Evolutionary conservation across 2,888 invertebrate species (phyloP).

Genomic region (Drosophila maculinotata): DNA sequence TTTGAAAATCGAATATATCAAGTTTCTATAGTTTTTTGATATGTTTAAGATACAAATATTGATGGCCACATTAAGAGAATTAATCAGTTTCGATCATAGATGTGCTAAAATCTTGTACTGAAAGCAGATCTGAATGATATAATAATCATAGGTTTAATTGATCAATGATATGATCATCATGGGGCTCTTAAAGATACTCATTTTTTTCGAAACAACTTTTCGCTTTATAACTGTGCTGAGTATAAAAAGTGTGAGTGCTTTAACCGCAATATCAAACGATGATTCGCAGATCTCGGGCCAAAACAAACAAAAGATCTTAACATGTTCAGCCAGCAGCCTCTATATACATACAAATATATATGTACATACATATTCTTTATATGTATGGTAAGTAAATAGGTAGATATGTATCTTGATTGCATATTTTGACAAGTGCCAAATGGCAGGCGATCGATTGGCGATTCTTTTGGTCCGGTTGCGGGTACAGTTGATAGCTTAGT

Average conservation of each 20-base stretch:
- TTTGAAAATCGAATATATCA: not conserved
- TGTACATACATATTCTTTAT: too few species aligned
- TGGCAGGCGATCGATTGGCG: constrained; percentile 37
- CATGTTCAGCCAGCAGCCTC: constrained; percentile 3
- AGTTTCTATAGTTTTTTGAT: too few species aligned
- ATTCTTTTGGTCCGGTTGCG: constrained; percentile 18
- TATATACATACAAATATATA: not conserved
- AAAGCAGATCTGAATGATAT: not conserved
- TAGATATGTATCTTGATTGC: constrained; percentile 1
- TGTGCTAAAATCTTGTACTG: not conserved
- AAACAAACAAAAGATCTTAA: constrained; percentile 25
- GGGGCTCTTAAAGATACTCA: not conserved
- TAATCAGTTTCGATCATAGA: too few species aligned
- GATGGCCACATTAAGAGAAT: too few species aligned
- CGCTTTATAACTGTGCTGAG: not conserved
- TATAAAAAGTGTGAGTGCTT: too few species aligned
- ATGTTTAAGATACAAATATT: too few species aligned
- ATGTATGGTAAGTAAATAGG: too few species aligned
- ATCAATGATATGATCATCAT: not conserved
- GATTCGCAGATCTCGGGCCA: constrained; percentile 11
- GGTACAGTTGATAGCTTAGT: constrained; percentile 10
- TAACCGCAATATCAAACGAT: too few species aligned
- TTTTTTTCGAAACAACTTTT: not conserved
- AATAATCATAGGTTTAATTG: not conserved
- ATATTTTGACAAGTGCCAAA: constrained; percentile 39